Evolutionary conservation across 2,888 invertebrate genomes (phyloP), one percentile per base, ranked within the genome.

Genomic region (Gymnosoma rotundatum): DNA sequence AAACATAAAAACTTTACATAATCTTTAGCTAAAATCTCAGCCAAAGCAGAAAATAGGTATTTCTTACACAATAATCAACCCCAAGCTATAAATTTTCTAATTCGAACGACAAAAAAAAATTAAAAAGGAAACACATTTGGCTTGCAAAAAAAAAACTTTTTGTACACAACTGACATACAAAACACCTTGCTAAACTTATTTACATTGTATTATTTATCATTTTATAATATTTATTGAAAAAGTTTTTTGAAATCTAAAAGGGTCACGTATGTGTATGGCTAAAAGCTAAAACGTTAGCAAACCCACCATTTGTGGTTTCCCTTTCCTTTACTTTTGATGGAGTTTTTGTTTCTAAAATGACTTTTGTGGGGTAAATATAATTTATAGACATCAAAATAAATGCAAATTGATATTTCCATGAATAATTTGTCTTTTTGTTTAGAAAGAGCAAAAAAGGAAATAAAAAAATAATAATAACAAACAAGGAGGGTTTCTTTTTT

Each of bases 311-410:
- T 69, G 67, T 80, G 63, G 67, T 80, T 63, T 56, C 38, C 42
- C n/a, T 38, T 54, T 54, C 45, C 32, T 32, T 21, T 21, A 45
- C 16, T 42, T 25, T 25, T 4, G 25, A 25, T 25, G 25, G 25
- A 25, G 25, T 25, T 25, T 25, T 72, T 67, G 5, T 67, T 48
- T n/a, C n/a, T 10, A 52, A 18, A n/a, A 18, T 5, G 48, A 56
- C 32, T 70, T 25, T 70, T 67, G 56, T 25, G 74, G 69, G 74
- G 80, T 80, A 69, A 69, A 80, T 80, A 74, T 80, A 74, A 80
- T 80, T 80, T 80, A 80, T 80, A 74, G 80, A 80, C 80, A 80
- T 80, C 74, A 74, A 80, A 79, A 75, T 80, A 74, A 80, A 80
- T 80, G 74, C 80, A 80, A 80, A 80, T 80, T 80, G 74, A 80